Conservation (phyloP, 2,888 invertebrate genomes). For the Eubasilissa splendida region DNA sequence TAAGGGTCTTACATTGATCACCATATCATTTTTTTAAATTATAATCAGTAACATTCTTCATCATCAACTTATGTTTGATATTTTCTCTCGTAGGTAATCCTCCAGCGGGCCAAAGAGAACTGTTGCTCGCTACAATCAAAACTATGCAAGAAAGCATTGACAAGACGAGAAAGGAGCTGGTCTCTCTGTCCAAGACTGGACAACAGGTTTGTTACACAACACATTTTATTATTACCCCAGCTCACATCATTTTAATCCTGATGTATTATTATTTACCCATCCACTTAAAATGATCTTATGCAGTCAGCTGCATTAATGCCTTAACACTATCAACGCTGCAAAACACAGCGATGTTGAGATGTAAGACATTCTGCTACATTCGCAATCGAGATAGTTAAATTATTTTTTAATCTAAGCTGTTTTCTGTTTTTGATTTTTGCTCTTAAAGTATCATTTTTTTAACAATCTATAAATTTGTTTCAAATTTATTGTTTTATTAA, state of each 20-base stretch:
- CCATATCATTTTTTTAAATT: neutral
- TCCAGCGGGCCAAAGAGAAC: constrained; percentile 80
- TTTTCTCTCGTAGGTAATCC: constrained; percentile 17
- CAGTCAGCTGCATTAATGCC: no score
- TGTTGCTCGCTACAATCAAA: constrained; percentile 86
- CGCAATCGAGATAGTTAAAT: no score
- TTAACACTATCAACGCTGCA: no score
- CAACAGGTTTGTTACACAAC: constrained; percentile 50
- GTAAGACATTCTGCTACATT: no score
- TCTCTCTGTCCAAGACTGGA: constrained; percentile 62
- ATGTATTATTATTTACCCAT: neutral
- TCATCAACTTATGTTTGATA: constrained; percentile 1
- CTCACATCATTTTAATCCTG: neutral
- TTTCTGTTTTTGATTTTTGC: no score
- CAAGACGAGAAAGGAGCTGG: constrained; percentile 79
- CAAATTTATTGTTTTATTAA: no score
- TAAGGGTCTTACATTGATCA: neutral
- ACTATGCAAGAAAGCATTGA: constrained; percentile 89
- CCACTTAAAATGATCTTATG: no score
- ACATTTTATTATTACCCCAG: neutral
- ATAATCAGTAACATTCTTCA: no score
- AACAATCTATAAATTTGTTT: no score
- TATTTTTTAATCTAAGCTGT: no score
- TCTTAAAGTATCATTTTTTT: no score
- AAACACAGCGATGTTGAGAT: no score